Base-by-base conservation (phyloP, 2,797 vertebrate genomes). In the Typhlichthys eigenmanni region DNA sequence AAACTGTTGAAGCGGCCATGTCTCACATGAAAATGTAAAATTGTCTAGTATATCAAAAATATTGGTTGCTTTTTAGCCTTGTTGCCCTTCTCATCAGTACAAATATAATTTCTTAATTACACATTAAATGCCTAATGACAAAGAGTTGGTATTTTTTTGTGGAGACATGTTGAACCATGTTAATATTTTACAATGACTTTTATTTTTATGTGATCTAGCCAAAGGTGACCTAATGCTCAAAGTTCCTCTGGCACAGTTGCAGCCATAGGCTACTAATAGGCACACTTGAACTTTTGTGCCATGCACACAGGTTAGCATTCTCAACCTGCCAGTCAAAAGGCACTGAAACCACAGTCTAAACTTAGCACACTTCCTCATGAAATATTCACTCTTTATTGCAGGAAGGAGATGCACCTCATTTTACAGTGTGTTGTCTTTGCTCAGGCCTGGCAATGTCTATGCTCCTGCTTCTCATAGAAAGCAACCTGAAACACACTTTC, bases 381-480 rank as follows among this genome's bases (percentile, higher is more conserved):
- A 92, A 91, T 88, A 92, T 91, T 91, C 66, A 90, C 50, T 55
- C 49, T 1, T 65, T 9, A 64, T 66, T 63, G 76, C 61, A 79
- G 67, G 66, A 79, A 82, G 64, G 60, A 81, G 34, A 69, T 69
- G 29, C 62, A 79, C 46, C 56, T 76, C 58, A 60, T 85, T 78
- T 86, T 29, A 29, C 24, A 29, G 71, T 79, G 71, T 82, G 83
- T 62, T 62, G 43, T 13, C 66, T 65, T 68, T 69, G 32, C 43
- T 45, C 47, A 29, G 58, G 62, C 55, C 45, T 75, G 13, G 32
- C 55, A 11, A 56, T 29, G 5, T 68, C 69, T 50, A 45, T 55
- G 8, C 53, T 58, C 7, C 7, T 59, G 43, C 72, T 85, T 85
- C 76, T 77, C 68, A 78, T 82, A 64, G 47, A 17, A 51, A 9